Conservation (phyloP, 2,113 vertebrate species). For the Ranitomeya variabilis region DNA sequence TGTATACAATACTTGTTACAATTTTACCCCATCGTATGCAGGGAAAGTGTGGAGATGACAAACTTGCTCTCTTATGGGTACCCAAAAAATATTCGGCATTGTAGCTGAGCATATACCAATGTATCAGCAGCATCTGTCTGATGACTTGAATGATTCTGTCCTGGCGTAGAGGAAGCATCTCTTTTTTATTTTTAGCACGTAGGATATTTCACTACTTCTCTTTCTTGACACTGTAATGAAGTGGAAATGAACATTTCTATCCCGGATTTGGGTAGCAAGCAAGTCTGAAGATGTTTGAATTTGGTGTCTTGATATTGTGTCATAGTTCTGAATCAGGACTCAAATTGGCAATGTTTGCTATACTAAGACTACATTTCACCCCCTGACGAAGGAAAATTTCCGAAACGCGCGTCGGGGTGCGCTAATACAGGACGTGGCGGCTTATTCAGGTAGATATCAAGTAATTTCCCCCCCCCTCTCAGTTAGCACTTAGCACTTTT, state of each 20-base stretch:
- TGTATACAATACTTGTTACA: too few relatives aligned
- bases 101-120: too few relatives aligned
- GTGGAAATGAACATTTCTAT: not conserved
- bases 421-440: too few relatives aligned
- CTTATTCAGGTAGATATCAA: too few relatives aligned
- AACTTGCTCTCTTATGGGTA: too few relatives aligned
- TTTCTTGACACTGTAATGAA: not conserved
- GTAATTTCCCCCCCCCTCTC: too few relatives aligned
- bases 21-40: too few relatives aligned
- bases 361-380: not conserved
- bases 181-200: not conserved
- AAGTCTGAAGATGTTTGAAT: not conserved
- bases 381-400: too few relatives aligned
- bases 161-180: not conserved
- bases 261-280: not conserved
- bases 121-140: not conserved
- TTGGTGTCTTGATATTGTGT: not conserved
- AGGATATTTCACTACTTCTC: not conserved
- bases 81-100: too few relatives aligned
- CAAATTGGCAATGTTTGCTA: not conserved
- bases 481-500: too few relatives aligned
- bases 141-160: not conserved
- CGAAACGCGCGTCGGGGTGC: too few relatives aligned
- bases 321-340: not conserved
- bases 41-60: too few relatives aligned